Base-by-base conservation (phyloP, 2,113 vertebrate genomes). In the Vulpes lagopus region DNA sequence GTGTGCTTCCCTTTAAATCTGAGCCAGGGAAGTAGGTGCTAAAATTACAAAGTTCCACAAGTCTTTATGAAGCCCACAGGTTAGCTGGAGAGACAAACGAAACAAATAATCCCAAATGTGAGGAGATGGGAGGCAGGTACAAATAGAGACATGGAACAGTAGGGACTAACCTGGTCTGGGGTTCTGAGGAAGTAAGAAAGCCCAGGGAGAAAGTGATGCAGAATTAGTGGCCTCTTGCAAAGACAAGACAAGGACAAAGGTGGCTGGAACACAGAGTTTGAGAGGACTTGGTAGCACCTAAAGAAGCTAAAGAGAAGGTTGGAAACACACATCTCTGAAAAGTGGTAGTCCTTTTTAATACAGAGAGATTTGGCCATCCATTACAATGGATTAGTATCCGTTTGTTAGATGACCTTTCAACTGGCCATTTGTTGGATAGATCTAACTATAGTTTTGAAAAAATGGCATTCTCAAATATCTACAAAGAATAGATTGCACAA, bases 171-270 rank as follows among this genome's bases (percentile, higher is more conserved):
- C 3, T 27, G 57, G 23, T 12, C 3, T 51, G 27, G 35, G 23
- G 3, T 23, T 59, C 53, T 59, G 3, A 78, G 20, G 15, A 96
- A 80, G 12, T 3, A 20, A 27, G 19, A 55, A 78, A 59, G 11
- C 2, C 4, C 0, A 0, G 8, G 6, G 17, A 80, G 23, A 27
- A 8, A 25, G 3, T 8, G 14, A 1, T 0, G 4, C 8, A 22
- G 35, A 83, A 59, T 2, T 6, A 74, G 23, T 15, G 14, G 16
- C 3, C 83, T 94, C 38, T 67, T 30, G 11, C 3, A 67, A 88
- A 27, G 79, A 55, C 5, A 62, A 89, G 22, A 82, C 11, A 90
- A 65, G 57, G 62, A 30, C 23, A 51, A 59, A 0, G 14, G 16
- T 35, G 25, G 11, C 5, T 17, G 19, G 14, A 93, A 27, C 32